Evolutionary conservation across 2,888 invertebrate genomes (phyloP).

Genomic region (Thereva unica): DNA sequence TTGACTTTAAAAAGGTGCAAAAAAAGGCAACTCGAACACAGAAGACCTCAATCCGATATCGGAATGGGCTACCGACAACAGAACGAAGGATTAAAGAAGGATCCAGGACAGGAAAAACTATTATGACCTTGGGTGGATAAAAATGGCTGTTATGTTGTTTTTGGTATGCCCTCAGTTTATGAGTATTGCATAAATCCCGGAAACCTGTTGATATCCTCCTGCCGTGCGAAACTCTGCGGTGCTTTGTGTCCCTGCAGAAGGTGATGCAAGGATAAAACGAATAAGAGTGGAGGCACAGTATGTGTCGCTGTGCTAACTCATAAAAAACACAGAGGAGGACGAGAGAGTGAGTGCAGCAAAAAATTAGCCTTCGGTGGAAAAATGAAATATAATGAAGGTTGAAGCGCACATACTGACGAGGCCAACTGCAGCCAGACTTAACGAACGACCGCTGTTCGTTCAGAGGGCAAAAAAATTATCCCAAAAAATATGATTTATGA

Average conservation of each 20-base stretch:
- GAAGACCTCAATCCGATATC: neutral
- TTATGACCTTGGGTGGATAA: constrained; percentile 38
- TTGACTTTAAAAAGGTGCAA: constrained; percentile 17
- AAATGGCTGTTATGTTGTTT: constrained; percentile 36
- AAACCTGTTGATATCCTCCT: constrained; percentile 41
- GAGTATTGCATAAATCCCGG: constrained; percentile 38
- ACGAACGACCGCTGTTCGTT: constrained; percentile 36
- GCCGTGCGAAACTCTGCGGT: constrained; percentile 36
- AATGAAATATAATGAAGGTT: constrained; percentile 42
- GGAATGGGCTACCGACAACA: constrained; percentile 11
- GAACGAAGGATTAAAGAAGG: constrained; percentile 3
- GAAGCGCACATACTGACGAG: constrained; percentile 34
- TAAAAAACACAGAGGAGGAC: constrained; percentile 15
- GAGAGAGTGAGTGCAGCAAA: constrained; percentile 29
- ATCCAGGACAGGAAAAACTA: constrained; percentile 21
- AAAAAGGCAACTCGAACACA: constrained; percentile 10
- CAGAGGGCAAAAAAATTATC: constrained; percentile 28
- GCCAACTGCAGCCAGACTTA: constrained; percentile 30
- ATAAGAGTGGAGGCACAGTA: constrained; percentile 6
- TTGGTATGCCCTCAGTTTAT: constrained; percentile 32
- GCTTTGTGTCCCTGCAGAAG: neutral
- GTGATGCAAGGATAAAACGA: neutral
- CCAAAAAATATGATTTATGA: constrained; percentile 41
- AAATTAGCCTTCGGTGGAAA: constrained; percentile 41
- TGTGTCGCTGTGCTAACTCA: constrained; percentile 29